phyloP scores from a whole-genome alignment of 2,113 vertebrate genomes.

The Corythaixoides concolor region DNA sequence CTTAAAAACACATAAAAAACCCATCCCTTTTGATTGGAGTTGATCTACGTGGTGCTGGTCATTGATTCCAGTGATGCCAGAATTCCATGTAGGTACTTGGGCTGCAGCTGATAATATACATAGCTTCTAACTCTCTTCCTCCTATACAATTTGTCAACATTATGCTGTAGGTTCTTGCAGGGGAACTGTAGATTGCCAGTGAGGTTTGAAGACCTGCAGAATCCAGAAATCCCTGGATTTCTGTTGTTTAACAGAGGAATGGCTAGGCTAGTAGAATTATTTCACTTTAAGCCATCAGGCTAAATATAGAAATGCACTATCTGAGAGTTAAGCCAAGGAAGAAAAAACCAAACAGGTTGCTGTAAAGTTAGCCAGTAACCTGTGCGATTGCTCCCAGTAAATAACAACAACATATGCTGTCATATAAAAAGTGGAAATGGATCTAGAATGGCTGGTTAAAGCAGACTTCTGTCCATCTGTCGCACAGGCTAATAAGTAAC shows the following conservation, averaged over 20 bases:
- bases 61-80: not conserved
- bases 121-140: not conserved
- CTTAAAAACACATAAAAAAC: not conserved
- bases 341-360: not conserved
- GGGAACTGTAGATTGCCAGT: not conserved
- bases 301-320: not conserved
- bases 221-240: not conserved
- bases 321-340: not conserved
- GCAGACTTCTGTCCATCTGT: constrained; percentile 43
- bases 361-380: constrained; percentile 22
- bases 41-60: not conserved
- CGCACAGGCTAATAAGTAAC: not conserved
- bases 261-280: not conserved
- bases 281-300: not conserved
- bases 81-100: not conserved
- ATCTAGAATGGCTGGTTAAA: constrained; percentile 16
- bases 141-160: not conserved
- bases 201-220: not conserved
- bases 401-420: not conserved
- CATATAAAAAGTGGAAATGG: not conserved
- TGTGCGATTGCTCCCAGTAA: not conserved
- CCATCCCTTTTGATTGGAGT: not conserved
- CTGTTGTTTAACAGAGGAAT: not conserved
- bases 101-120: not conserved
- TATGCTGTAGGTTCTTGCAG: not conserved